phyloP scores from a whole-genome alignment of 2,888 invertebrate genomes.

The Idaea straminata region DNA sequence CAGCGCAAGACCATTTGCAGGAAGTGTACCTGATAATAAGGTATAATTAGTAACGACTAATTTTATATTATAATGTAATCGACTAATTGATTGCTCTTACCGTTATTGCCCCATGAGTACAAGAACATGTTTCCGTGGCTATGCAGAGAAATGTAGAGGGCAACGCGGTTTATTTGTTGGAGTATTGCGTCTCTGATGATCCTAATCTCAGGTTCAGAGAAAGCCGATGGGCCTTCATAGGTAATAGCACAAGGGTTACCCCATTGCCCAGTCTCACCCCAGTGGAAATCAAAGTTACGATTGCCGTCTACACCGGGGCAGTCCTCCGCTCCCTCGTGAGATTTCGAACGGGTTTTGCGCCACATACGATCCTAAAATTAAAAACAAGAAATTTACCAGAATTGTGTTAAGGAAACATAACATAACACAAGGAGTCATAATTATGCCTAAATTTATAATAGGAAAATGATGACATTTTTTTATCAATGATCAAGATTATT shows the following conservation, averaged over 20 bases:
- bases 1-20: constrained; percentile 71
- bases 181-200: constrained; percentile 81
- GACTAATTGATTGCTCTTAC: constrained; percentile 36
- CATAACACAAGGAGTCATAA: not conserved
- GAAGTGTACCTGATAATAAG: constrained; percentile 60
- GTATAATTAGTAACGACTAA: not conserved
- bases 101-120: constrained; percentile 85
- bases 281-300: constrained; percentile 87
- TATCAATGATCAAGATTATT: too few species aligned
- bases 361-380: constrained; percentile 80
- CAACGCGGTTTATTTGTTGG: constrained; percentile 66
- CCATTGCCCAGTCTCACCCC: constrained; percentile 77
- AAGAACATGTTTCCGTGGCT: constrained; percentile 85
- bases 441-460: not conserved
- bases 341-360: constrained; percentile 84
- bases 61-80: not conserved
- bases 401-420: not conserved
- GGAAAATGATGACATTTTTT: not conserved
- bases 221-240: constrained; percentile 82
- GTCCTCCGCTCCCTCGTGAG: constrained; percentile 50
- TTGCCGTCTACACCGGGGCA: constrained; percentile 89
- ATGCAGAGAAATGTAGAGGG: constrained; percentile 87
- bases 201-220: constrained; percentile 84
- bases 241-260: constrained; percentile 80
- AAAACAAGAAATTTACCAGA: not conserved